These are phyloP conservation scores for Hydractinia echinata DNA, from an alignment of 30 jellyfish, hydroid and myxozoan genomes.

Conservation along the genomic window DNA sequence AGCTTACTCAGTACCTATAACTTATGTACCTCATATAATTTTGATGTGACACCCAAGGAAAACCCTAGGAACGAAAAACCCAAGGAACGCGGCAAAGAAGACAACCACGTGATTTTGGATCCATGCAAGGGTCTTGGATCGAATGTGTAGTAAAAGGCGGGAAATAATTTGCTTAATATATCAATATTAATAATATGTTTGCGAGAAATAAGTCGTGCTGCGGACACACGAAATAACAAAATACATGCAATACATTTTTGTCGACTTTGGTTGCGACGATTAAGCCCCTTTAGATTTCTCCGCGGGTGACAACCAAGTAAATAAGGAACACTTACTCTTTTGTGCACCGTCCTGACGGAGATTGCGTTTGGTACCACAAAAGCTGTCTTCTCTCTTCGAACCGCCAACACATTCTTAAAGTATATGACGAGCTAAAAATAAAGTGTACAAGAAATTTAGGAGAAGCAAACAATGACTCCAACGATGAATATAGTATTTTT, in stretches of 20 bases:
- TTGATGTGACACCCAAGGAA: too few relatives aligned
- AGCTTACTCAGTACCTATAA: too few relatives aligned
- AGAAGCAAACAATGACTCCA: not conserved
- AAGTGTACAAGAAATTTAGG: not conserved
- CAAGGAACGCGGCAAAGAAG: too few relatives aligned
- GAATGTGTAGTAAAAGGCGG: too few relatives aligned
- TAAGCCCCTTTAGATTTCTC: not conserved
- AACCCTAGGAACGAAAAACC: too few relatives aligned
- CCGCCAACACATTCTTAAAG: conserved; percentile 47
- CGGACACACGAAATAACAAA: not conserved
- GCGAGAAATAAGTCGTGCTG: too few relatives aligned
- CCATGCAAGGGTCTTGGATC: too few relatives aligned
- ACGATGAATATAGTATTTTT: too few relatives aligned
- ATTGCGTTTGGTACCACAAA: conserved; percentile 94
- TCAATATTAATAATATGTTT: too few relatives aligned
- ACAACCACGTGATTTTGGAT: too few relatives aligned
- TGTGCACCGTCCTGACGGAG: conserved; percentile 60
- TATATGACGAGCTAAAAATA: conserved; percentile 58
- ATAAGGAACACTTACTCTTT: conserved; percentile 48
- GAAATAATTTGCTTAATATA: too few relatives aligned
- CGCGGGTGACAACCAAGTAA: not conserved
- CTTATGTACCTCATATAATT: too few relatives aligned
- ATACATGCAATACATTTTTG: not conserved
- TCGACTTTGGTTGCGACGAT: not conserved
- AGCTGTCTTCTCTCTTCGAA: conserved; percentile 75